Evolutionary conservation across 2,797 vertebrate genomes (phyloP).

Genomic region (Poeciliopsis presidionis): DNA sequence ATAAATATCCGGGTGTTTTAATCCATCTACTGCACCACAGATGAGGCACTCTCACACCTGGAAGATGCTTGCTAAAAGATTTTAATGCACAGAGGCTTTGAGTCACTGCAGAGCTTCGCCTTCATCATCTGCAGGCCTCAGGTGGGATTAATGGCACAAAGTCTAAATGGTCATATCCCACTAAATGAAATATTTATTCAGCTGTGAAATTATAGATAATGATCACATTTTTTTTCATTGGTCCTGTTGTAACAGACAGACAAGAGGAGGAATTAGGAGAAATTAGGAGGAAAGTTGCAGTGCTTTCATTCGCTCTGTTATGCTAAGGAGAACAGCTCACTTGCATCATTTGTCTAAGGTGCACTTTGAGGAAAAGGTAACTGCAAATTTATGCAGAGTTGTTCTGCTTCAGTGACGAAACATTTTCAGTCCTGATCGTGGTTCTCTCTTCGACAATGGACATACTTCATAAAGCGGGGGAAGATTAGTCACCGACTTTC

Average conservation of each 20-base stretch:
- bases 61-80: constrained; percentile 29
- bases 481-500: not conserved
- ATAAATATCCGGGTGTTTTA: constrained; percentile 3
- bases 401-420: not conserved
- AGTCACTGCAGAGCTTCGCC: constrained; percentile 27
- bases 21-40: constrained; percentile 1
- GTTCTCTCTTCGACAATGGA: not conserved
- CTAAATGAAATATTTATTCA: not conserved
- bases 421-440: not conserved
- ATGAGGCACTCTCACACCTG: not conserved
- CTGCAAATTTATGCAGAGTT: not conserved
- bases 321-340: not conserved
- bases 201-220: not conserved
- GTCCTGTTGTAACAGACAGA: not conserved
- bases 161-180: constrained; percentile 2
- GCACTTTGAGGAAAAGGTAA: not conserved
- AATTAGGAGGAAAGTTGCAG: not conserved
- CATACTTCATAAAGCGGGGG: not conserved
- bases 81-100: constrained; percentile 27
- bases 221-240: not conserved
- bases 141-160: constrained; percentile 11
- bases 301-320: not conserved
- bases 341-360: not conserved
- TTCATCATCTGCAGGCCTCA: constrained; percentile 35
- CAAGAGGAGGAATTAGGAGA: not conserved